These are phyloP conservation scores for Phortica okadai DNA, from an alignment of 2,888 invertebrate species.

Conservation along the genomic window DNA sequence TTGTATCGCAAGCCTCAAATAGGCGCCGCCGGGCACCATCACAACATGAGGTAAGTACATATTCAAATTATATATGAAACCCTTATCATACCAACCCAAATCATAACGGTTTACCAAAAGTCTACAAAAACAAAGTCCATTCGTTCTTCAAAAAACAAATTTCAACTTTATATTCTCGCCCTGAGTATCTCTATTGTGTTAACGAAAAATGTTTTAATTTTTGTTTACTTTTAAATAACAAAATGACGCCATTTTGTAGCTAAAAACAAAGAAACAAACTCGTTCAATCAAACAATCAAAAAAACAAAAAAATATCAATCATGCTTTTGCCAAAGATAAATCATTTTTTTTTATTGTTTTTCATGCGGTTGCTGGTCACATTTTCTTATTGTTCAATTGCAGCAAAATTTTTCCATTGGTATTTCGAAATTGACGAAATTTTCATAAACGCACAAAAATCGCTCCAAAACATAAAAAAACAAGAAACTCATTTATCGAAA, in stretches of 20 bases:
- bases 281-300: constrained; percentile 45
- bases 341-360: constrained; percentile 29
- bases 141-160: constrained; percentile 25
- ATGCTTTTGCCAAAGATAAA: constrained; percentile 56
- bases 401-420: constrained; percentile 2
- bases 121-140: constrained; percentile 7
- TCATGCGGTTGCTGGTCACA: constrained; percentile 66
- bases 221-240: constrained; percentile 62
- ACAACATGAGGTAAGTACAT: constrained; percentile 84
- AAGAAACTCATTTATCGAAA: constrained; percentile 38
- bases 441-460: constrained; percentile 58
- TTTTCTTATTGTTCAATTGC: constrained; percentile 36
- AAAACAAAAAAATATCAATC: constrained; percentile 38
- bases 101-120: background rate
- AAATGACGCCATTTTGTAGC: constrained; percentile 44
- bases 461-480: constrained; percentile 39
- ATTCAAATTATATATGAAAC: background rate
- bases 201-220: constrained; percentile 76
- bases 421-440: constrained; percentile 49
- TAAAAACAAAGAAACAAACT: constrained; percentile 48
- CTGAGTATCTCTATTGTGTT: constrained; percentile 62
- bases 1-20: constrained; percentile 91
- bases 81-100: background rate
- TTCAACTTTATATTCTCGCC: constrained; percentile 28
- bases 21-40: constrained; percentile 80